Percentiles rank a stretch among this genome's conserved stretches.
Evolutionary conservation across 2,888 invertebrate genomes (phyloP).

Genomic region (Gryllus longicercus): DNA sequence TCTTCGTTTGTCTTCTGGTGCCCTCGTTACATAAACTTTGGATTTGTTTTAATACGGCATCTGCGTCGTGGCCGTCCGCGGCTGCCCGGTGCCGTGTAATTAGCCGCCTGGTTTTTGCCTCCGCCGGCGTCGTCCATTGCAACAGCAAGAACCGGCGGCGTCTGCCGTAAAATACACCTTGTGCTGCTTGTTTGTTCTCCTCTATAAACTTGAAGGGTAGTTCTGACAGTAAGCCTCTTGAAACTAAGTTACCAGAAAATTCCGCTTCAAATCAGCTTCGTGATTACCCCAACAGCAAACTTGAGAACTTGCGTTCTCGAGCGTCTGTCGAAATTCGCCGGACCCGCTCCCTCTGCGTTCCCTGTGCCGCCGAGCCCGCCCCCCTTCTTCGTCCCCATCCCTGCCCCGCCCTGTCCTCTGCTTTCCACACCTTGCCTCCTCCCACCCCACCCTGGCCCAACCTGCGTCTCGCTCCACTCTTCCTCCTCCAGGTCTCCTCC

Average conservation of each 20-base stretch:
- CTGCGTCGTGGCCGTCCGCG: not conserved
- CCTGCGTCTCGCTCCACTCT: too few species aligned
- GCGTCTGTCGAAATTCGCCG: not conserved
- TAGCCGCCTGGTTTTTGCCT: not conserved
- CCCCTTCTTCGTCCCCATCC: too few species aligned
- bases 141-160: not conserved
- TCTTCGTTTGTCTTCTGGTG: too few species aligned
- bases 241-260: slow-evolving; percentile 17
- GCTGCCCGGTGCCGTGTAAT: not conserved
- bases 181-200: not conserved
- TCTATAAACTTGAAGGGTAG: slow-evolving; percentile 17
- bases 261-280: slow-evolving; percentile 17
- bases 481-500: too few species aligned
- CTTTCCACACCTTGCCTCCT: too few species aligned
- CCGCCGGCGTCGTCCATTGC: not conserved
- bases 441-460: too few species aligned
- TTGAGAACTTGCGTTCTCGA: slow-evolving; percentile 1
- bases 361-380: too few species aligned
- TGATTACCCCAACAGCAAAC: slow-evolving; percentile 17
- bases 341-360: not conserved
- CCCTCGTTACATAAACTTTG: too few species aligned
- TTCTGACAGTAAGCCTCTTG: slow-evolving; percentile 11
- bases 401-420: too few species aligned
- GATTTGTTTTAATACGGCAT: too few species aligned
- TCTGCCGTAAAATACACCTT: slow-evolving; percentile 4